These are phyloP conservation scores for Heteromyza rotundicornis DNA, from an alignment of 2,888 invertebrate species.

Conservation along the genomic window DNA sequence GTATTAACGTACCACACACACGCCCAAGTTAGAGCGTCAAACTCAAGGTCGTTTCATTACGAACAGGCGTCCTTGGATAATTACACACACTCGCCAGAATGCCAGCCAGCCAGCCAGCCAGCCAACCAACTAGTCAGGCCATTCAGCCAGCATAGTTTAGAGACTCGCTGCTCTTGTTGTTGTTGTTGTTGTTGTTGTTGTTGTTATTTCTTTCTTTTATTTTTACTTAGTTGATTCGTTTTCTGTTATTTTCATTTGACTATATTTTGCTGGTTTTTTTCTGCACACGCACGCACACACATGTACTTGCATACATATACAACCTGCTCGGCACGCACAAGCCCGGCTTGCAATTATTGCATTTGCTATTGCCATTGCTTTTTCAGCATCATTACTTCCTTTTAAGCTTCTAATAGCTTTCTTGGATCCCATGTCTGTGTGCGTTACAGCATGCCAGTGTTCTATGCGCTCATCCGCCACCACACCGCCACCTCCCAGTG, in stretches of 20 bases:
- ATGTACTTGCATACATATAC: neutral
- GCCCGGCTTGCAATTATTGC: neutral
- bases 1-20: constrained; percentile 13
- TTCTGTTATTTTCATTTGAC: neutral
- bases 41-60: constrained; percentile 57
- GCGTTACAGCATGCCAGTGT: neutral
- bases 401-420: constrained; percentile 50
- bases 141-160: constrained; percentile 6
- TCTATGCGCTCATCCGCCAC: constrained; percentile 22
- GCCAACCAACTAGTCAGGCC: no score
- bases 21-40: constrained; percentile 26
- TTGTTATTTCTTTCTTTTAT: neutral
- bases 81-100: constrained; percentile 41
- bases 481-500: no score
- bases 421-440: constrained; percentile 35
- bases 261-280: neutral
- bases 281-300: neutral
- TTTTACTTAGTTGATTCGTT: neutral
- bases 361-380: constrained; percentile 21
- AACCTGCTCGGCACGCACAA: neutral
- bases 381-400: constrained; percentile 55
- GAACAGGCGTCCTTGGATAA: constrained; percentile 55
- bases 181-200: neutral
- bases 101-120: constrained; percentile 12
- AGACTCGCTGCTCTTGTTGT: neutral